Conservation (phyloP, 2,797 vertebrate species). For the Nothura maculosa region DNA sequence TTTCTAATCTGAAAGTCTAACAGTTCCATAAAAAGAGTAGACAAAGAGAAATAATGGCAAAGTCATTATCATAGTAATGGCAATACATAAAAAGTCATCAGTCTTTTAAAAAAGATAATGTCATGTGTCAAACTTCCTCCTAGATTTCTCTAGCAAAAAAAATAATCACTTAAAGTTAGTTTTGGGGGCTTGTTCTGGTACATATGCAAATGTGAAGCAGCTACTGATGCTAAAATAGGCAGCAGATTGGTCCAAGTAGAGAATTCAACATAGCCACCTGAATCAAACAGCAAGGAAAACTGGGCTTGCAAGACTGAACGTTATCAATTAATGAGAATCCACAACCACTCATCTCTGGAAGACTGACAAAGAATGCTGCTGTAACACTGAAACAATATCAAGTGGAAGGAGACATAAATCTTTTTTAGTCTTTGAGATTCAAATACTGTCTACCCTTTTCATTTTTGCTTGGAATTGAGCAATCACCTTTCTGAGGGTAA, state of each 20-base stretch:
- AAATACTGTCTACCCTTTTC: neutral
- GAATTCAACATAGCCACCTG: neutral
- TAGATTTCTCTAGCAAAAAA: neutral
- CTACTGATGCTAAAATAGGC: neutral
- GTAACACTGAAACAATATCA: neutral
- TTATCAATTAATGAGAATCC: neutral
- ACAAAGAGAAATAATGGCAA: neutral
- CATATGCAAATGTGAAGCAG: neutral
- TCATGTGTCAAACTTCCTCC: neutral
- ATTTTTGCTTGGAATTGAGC: neutral
- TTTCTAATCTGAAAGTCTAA: neutral
- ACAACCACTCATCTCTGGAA: neutral
- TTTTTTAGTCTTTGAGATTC: neutral
- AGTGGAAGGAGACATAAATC: neutral
- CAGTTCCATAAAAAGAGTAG: neutral
- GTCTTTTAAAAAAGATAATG: neutral
- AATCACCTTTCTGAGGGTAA: neutral
- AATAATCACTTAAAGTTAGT: neutral
- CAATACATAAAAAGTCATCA: neutral
- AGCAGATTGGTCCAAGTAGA: neutral
- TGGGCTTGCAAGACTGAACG: neutral
- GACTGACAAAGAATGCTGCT: neutral
- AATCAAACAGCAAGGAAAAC: slow-evolving; percentile 6
- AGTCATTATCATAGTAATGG: neutral
- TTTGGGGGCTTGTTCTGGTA: neutral